These are phyloP conservation scores for Fopius arisanus DNA, from an alignment of 1,140 invertebrate genomes.

Conservation along the genomic window DNA sequence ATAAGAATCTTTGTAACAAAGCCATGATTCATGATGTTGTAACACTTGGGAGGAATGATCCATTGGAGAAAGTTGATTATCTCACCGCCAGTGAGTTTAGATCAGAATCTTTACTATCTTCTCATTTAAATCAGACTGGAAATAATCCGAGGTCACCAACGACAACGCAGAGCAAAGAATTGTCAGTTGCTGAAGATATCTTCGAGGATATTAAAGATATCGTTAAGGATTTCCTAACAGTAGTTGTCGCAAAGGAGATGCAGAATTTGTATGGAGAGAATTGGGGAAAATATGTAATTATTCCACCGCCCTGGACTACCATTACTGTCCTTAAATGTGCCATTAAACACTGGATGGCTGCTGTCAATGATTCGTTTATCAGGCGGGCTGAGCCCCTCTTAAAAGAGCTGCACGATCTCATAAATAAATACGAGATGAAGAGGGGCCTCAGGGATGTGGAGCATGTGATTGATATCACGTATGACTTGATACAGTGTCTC, in stretches of 20 bases:
- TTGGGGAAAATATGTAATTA: constrained; percentile 52
- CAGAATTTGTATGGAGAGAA: constrained; percentile 47
- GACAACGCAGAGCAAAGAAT: constrained; percentile 36
- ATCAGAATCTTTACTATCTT: constrained; percentile 18
- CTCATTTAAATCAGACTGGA: constrained; percentile 6
- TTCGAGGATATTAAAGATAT: constrained; percentile 44
- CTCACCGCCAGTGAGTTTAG: constrained; percentile 25
- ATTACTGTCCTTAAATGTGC: constrained; percentile 52
- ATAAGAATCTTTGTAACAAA: constrained; percentile 61
- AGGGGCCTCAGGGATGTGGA: constrained; percentile 42
- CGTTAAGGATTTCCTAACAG: constrained; percentile 44
- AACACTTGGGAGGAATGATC: constrained; percentile 45
- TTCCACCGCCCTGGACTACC: constrained; percentile 57
- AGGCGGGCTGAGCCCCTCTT: constrained; percentile 40
- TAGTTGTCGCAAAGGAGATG: constrained; percentile 55
- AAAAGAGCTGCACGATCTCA: constrained; percentile 42
- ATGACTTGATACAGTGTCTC: constrained; percentile 47
- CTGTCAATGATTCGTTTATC: constrained; percentile 50
- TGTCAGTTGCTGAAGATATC: constrained; percentile 45
- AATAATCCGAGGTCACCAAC: neutral
- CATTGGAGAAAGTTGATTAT: constrained; percentile 52
- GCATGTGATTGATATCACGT: constrained; percentile 40
- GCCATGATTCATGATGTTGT: constrained; percentile 54
- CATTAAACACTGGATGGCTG: constrained; percentile 59
- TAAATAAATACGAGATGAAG: constrained; percentile 36